phyloP scores from a whole-genome alignment of 2,888 invertebrate genomes.

The Noctua janthe region DNA sequence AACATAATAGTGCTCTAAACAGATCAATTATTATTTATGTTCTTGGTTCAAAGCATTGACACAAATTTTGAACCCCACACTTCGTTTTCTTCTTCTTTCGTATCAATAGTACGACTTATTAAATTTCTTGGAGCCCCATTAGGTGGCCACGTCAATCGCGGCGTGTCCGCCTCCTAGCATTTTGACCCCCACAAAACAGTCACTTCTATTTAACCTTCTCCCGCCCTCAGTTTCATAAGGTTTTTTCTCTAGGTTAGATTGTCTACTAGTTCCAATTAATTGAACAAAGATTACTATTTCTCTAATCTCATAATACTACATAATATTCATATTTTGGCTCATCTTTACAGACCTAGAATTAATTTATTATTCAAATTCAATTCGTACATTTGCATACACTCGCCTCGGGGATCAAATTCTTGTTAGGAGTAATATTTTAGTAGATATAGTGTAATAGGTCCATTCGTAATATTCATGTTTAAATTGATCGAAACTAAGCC shows the following conservation, averaged over 20 bases:
- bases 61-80: too few species aligned
- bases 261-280: constrained; percentile 30
- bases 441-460: neutral
- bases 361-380: constrained; percentile 51
- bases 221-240: constrained; percentile 11
- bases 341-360: constrained; percentile 1
- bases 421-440: constrained; percentile 13
- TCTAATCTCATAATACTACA: constrained; percentile 6
- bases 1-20: neutral
- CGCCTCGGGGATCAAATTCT: constrained; percentile 13
- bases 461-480: neutral
- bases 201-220: neutral
- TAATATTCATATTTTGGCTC: constrained; percentile 15
- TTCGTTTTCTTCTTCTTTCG: too few species aligned
- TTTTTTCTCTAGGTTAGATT: constrained; percentile 2
- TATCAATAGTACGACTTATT: too few species aligned
- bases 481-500: neutral
- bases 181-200: neutral
- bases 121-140: too few species aligned
- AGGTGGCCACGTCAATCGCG: neutral
- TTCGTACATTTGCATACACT: constrained; percentile 47
- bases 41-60: too few species aligned
- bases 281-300: constrained; percentile 7
- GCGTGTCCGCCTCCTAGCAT: neutral
- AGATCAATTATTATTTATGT: neutral